These are phyloP conservation scores for Scalopus aquaticus DNA, from an alignment of 2,113 vertebrate species.

Conservation along the genomic window DNA sequence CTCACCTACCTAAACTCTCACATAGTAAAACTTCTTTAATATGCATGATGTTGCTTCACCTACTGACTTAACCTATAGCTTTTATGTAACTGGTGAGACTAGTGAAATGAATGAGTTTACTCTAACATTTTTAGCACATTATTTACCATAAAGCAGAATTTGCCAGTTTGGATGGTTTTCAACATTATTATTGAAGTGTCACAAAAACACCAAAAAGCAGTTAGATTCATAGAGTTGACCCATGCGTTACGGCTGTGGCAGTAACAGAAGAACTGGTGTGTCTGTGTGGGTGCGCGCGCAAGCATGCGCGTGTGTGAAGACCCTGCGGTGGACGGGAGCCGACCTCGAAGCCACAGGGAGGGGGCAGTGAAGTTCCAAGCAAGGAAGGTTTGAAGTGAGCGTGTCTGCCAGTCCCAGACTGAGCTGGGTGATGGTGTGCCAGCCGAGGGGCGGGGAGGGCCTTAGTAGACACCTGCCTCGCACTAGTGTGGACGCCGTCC, in stretches of 20 bases:
- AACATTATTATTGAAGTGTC: not conserved
- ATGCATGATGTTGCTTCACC: not conserved
- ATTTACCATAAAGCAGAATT: not conserved
- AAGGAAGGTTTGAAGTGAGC: not conserved
- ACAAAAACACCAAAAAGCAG: not conserved
- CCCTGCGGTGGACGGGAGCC: too few species aligned
- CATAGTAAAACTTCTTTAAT: constrained; percentile 21
- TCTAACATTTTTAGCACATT: not conserved
- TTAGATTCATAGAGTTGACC: not conserved
- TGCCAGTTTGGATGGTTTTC: not conserved
- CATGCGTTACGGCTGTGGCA: not conserved
- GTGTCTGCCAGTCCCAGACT: not conserved
- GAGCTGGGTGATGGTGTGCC: not conserved
- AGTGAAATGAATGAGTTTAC: not conserved
- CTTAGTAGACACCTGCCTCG: not conserved
- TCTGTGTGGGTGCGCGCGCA: not conserved
- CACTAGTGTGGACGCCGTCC: not conserved
- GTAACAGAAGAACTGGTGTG: not conserved
- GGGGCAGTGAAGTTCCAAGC: not conserved
- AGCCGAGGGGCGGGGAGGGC: not conserved
- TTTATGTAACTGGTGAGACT: constrained; percentile 29
- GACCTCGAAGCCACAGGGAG: not conserved
- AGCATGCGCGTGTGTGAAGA: not conserved
- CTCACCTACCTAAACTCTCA: not conserved
- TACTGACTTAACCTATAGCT: not conserved